These are phyloP conservation scores for Spongilla lacustris DNA, from an alignment of 37 sponge, comb jelly and placozoan genomes.

Conservation along the genomic window DNA sequence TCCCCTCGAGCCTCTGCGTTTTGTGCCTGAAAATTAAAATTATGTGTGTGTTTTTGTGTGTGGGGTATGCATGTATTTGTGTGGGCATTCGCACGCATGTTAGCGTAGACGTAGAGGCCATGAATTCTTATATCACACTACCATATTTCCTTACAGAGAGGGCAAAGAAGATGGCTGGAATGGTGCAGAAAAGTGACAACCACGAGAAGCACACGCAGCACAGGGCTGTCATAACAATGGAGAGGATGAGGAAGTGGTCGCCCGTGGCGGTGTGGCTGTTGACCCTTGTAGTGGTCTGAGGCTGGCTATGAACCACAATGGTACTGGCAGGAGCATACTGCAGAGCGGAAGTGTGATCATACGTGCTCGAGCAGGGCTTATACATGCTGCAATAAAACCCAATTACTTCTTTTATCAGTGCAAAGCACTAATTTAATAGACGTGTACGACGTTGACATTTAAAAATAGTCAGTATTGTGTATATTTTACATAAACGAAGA, in stretches of 20 bases:
- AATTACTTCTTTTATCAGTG: too few relatives aligned
- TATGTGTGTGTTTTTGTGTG: not conserved
- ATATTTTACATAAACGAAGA: too few relatives aligned
- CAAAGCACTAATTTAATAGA: too few relatives aligned
- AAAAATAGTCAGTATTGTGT: too few relatives aligned
- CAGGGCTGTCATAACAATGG: not conserved
- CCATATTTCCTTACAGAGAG: not conserved
- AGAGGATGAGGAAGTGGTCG: not conserved
- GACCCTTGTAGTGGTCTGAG: not conserved
- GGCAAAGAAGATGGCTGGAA: not conserved
- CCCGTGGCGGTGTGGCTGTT: not conserved
- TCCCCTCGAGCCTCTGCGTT: not conserved
- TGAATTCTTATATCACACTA: too few relatives aligned
- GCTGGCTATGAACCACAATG: not conserved
- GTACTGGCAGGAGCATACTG: not conserved
- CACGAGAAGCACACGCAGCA: not conserved
- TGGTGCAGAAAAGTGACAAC: not conserved
- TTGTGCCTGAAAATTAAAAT: not conserved
- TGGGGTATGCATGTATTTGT: not conserved
- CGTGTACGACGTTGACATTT: too few relatives aligned
- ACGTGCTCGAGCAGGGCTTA: too few relatives aligned
- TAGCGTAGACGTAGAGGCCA: too few relatives aligned
- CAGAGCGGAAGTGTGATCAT: not conserved
- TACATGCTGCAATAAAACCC: too few relatives aligned
- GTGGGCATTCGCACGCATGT: not conserved